A percentile compares a stretch with the other conserved stretches of the same genome.
Evolutionary conservation across 2,888 invertebrate species (phyloP).

Genomic region (Campaea margaritaria): DNA sequence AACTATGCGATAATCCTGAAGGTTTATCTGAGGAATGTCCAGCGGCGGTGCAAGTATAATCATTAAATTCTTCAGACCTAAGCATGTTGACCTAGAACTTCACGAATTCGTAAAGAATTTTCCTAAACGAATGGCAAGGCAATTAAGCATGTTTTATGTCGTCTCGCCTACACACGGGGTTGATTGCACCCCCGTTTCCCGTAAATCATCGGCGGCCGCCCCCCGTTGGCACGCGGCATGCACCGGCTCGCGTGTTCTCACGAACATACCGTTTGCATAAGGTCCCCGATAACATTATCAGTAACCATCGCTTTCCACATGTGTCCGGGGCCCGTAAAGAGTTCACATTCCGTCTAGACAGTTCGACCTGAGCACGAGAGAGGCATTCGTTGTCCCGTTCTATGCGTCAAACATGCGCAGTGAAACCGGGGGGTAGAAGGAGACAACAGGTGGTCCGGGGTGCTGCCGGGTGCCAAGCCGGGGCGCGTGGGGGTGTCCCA

Average conservation of each 20-base stretch:
- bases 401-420: conserved; percentile 79
- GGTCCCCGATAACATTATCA: conserved; percentile 51
- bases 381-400: conserved; percentile 63
- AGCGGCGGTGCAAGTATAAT: neutral
- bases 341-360: conserved; percentile 83
- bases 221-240: conserved; percentile 33
- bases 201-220: conserved; percentile 2
- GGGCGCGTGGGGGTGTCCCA: conserved; percentile 49
- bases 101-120: conserved; percentile 4
- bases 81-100: conserved; percentile 18
- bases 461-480: conserved; percentile 39
- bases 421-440: conserved; percentile 52
- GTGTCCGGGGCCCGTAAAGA: conserved; percentile 70
- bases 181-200: conserved; percentile 8
- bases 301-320: conserved; percentile 50
- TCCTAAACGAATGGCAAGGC: conserved; percentile 1
- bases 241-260: conserved; percentile 47
- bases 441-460: conserved; percentile 76
- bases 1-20: neutral
- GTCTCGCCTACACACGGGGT: conserved; percentile 13
- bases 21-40: neutral
- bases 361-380: conserved; percentile 77
- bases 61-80: neutral
- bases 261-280: conserved; percentile 61
- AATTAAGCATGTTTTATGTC: conserved; percentile 18